Evolutionary conservation across 2,113 vertebrate species (phyloP).

Genomic region (Stegastes partitus): DNA sequence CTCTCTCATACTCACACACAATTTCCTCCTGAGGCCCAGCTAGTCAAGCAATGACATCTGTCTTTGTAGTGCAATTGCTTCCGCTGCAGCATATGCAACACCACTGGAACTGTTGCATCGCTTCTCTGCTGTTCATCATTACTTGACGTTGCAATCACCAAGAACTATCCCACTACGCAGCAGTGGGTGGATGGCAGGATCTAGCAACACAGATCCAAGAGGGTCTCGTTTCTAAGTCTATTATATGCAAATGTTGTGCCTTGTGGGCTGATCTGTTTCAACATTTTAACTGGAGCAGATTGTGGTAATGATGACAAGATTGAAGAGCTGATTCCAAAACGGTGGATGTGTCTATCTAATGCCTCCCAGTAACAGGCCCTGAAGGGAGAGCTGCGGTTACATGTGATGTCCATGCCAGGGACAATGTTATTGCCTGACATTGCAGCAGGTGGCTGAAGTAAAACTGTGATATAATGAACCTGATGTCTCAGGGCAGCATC

Average conservation of each 20-base stretch:
- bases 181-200: slow-evolving; percentile 19
- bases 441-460: too few relatives aligned
- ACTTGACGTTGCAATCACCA: slow-evolving; percentile 1
- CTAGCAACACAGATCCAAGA: slow-evolving; percentile 23
- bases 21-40: slow-evolving; percentile 24
- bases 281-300: slow-evolving; percentile 25
- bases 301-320: background rate
- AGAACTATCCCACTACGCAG: slow-evolving; percentile 8
- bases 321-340: background rate
- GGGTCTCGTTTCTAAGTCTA: slow-evolving; percentile 14
- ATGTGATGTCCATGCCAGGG: too few relatives aligned
- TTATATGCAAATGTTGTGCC: slow-evolving; percentile 2
- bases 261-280: slow-evolving; percentile 1
- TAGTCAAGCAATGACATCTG: slow-evolving; percentile 41
- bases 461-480: too few relatives aligned
- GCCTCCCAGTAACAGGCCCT: background rate
- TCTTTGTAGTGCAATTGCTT: slow-evolving; percentile 34
- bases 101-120: slow-evolving; percentile 12
- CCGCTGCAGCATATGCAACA: slow-evolving; percentile 20
- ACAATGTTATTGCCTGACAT: too few relatives aligned
- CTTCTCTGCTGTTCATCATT: slow-evolving; percentile 19
- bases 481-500: too few relatives aligned
- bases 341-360: background rate
- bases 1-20: slow-evolving; percentile 6
- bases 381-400: too few relatives aligned